These are phyloP conservation scores for Listrodromus nycthemerus DNA, from an alignment of 2,888 invertebrate genomes.

Conservation along the genomic window DNA sequence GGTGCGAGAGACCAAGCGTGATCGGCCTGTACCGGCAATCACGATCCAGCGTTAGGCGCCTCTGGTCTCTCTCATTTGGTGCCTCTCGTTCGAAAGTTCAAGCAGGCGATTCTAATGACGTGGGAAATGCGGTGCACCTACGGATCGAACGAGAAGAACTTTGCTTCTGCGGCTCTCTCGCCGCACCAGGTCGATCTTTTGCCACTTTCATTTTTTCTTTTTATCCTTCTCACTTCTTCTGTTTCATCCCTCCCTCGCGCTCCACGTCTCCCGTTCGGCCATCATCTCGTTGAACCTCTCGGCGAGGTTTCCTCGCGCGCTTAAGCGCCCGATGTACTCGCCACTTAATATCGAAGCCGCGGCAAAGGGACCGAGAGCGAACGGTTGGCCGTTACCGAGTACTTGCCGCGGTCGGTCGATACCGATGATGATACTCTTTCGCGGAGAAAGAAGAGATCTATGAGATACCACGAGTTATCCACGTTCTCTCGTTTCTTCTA, in stretches of 20 bases:
- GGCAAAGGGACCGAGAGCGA: conserved; percentile 45
- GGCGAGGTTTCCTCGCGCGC: conserved; percentile 51
- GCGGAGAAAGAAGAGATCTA: neutral
- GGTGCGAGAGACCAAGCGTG: conserved; percentile 63
- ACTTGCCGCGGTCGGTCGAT: neutral
- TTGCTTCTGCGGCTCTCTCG: conserved; percentile 64
- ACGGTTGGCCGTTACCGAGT: neutral
- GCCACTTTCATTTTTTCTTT: conserved; percentile 66
- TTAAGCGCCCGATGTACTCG: conserved; percentile 59
- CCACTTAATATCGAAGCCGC: conserved; percentile 62
- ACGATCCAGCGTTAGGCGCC: conserved; percentile 59
- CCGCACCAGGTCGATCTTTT: conserved; percentile 63
- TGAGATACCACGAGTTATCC: neutral
- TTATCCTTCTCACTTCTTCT: conserved; percentile 24
- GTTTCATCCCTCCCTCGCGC: conserved; percentile 6
- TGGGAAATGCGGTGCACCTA: conserved; percentile 73
- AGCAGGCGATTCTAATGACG: conserved; percentile 74
- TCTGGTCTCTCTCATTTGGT: conserved; percentile 59
- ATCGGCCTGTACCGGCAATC: conserved; percentile 70
- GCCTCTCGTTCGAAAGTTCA: conserved; percentile 73
- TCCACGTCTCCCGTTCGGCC: conserved; percentile 31
- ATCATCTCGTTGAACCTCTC: conserved; percentile 45
- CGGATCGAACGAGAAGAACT: conserved; percentile 44
- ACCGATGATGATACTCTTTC: neutral
- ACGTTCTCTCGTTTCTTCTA: neutral